A percentile compares a stretch with the other conserved stretches of the same genome.
Conservation (phyloP, 2,888 invertebrate species). For the Pandemis corylana region DNA sequence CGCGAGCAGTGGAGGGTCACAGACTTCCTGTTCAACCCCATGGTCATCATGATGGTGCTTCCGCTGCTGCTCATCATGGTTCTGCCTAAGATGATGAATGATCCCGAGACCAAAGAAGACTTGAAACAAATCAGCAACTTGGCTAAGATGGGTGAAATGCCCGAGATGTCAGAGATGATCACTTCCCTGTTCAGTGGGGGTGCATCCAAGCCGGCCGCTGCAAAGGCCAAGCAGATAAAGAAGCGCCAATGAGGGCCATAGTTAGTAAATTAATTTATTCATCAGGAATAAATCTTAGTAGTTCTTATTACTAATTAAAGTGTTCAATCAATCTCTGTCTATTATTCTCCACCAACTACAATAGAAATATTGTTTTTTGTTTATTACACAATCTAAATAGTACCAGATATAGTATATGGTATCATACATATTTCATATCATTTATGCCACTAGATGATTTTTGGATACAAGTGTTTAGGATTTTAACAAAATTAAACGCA, state of each 20-base stretch:
- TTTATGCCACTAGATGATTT: too few relatives aligned
- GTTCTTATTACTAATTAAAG: slow-evolving; percentile 28
- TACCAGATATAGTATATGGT: too few relatives aligned
- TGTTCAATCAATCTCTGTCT: slow-evolving; percentile 18
- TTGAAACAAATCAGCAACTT: slow-evolving; percentile 95
- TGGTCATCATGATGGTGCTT: slow-evolving; percentile 99
- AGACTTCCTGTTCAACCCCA: slow-evolving; percentile 98
- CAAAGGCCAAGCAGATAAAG: slow-evolving; percentile 79
- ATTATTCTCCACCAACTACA: not conserved
- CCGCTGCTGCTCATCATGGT: slow-evolving; percentile 96
- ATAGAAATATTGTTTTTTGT: not conserved
- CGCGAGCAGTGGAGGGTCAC: slow-evolving; percentile 98
- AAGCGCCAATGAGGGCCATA: slow-evolving; percentile 69
- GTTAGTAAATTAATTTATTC: slow-evolving; percentile 29
- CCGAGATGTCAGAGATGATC: slow-evolving; percentile 98
- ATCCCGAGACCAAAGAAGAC: slow-evolving; percentile 98
- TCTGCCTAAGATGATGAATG: slow-evolving; percentile 98
- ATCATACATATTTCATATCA: too few relatives aligned
- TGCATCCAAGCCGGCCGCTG: slow-evolving; percentile 72
- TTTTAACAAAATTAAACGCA: too few relatives aligned
- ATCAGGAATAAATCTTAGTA: slow-evolving; percentile 27
- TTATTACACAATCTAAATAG: not conserved
- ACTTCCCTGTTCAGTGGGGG: slow-evolving; percentile 94
- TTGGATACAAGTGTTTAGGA: too few relatives aligned
- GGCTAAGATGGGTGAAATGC: slow-evolving; percentile 93